These are phyloP conservation scores for Neolamprologus sp. DNA, from an alignment of 2,113 vertebrate species.

Conservation along the genomic window DNA sequence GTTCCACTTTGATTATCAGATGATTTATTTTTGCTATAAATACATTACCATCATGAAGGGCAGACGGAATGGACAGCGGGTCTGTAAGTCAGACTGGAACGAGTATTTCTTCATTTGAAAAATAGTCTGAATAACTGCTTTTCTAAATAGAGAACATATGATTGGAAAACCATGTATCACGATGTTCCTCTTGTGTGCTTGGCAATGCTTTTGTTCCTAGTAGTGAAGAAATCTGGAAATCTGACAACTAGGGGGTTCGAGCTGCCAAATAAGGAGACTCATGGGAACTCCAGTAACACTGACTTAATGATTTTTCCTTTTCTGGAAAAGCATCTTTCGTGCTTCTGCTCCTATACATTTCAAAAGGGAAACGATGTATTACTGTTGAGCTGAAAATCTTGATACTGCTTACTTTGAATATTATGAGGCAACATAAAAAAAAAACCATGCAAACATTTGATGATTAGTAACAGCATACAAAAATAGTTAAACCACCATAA, in stretches of 20 bases:
- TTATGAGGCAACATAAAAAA: neutral
- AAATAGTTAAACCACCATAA: neutral
- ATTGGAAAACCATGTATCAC: neutral
- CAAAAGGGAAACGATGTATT: neutral
- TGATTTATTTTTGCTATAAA: neutral
- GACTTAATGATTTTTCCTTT: neutral
- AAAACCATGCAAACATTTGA: neutral
- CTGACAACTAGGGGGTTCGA: neutral
- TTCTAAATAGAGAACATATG: neutral
- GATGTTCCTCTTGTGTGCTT: neutral
- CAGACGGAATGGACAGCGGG: neutral
- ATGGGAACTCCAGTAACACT: neutral
- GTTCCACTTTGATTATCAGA: neutral
- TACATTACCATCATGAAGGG: neutral
- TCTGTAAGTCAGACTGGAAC: neutral
- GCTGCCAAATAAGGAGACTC: neutral
- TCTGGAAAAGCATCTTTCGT: neutral
- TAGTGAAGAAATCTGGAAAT: neutral
- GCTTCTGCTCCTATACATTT: neutral
- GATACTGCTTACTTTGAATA: neutral
- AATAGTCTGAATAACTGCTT: neutral
- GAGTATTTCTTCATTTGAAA: neutral
- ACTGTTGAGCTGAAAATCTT: neutral
- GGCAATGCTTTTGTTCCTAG: neutral
- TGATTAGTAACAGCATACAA: neutral